Percentiles rank a stretch among this genome's conserved stretches.
These are phyloP conservation scores for Anniella stebbinsi DNA, from an alignment of 2,797 vertebrate genomes.

Conservation along the genomic window DNA sequence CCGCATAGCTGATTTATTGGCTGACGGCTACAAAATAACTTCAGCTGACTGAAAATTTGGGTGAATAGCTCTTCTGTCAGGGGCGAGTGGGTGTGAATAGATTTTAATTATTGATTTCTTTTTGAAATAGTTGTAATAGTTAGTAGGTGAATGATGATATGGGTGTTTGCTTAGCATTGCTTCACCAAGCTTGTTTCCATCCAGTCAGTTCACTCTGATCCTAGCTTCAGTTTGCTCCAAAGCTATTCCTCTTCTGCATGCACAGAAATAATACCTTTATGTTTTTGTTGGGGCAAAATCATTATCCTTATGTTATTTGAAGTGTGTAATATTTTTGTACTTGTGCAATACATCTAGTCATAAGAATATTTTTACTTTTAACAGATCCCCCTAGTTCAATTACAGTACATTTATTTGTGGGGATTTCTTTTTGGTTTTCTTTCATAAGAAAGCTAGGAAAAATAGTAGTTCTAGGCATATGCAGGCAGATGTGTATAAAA, in stretches of 20 bases:
- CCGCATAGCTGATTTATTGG: background rate
- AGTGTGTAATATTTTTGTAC: background rate
- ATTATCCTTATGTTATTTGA: background rate
- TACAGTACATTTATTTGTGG: background rate
- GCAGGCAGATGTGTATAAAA: background rate
- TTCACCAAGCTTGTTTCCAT: background rate
- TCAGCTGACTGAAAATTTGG: background rate
- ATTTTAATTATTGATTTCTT: background rate
- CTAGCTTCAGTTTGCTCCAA: background rate
- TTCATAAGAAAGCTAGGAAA: background rate
- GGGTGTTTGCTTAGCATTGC: background rate
- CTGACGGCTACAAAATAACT: background rate
- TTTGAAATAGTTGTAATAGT: background rate
- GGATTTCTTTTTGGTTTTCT: background rate
- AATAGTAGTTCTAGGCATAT: background rate
- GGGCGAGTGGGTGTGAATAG: no score
- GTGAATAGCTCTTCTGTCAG: background rate
- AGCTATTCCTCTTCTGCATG: background rate
- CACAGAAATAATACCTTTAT: background rate
- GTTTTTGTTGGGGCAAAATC: background rate
- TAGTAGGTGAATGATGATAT: background rate
- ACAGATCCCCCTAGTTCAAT: background rate
- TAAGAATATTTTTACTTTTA: background rate
- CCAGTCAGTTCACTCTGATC: background rate
- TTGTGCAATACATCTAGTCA: background rate